Percentiles rank a stretch among this genome's conserved stretches.
phyloP scores from a whole-genome alignment of 2,797 vertebrate genomes.

The Malurus splendens region DNA sequence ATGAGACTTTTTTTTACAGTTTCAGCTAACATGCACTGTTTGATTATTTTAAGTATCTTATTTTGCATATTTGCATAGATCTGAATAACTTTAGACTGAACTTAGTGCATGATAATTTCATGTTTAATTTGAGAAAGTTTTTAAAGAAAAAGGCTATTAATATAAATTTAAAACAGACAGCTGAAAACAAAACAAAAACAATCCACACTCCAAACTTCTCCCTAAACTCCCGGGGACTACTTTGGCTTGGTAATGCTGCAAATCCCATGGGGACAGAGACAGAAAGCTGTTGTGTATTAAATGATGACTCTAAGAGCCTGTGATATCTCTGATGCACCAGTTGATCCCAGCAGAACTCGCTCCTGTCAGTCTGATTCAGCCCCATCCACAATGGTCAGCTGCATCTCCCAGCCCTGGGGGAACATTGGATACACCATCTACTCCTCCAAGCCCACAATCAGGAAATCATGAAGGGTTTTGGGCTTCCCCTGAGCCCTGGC shows the following conservation, averaged over 20 bases:
- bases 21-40: neutral
- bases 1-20: neutral
- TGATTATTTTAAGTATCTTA: neutral
- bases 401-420: neutral
- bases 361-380: neutral
- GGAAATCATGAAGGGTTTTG: neutral
- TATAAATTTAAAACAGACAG: neutral
- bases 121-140: neutral
- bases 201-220: neutral
- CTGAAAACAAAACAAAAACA: neutral
- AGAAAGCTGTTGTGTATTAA: neutral
- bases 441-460: neutral
- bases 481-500: neutral
- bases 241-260: neutral
- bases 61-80: neutral
- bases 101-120: neutral
- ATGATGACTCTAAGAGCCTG: neutral
- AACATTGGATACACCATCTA: neutral
- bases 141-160: neutral
- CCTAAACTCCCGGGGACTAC: neutral
- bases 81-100: neutral
- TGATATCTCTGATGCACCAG: neutral
- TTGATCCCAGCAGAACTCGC: neutral
- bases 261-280: neutral
- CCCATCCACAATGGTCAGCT: neutral